These are phyloP conservation scores for Kryptopterus vitreolus DNA, from an alignment of 2,797 vertebrate genomes.

Conservation along the genomic window DNA sequence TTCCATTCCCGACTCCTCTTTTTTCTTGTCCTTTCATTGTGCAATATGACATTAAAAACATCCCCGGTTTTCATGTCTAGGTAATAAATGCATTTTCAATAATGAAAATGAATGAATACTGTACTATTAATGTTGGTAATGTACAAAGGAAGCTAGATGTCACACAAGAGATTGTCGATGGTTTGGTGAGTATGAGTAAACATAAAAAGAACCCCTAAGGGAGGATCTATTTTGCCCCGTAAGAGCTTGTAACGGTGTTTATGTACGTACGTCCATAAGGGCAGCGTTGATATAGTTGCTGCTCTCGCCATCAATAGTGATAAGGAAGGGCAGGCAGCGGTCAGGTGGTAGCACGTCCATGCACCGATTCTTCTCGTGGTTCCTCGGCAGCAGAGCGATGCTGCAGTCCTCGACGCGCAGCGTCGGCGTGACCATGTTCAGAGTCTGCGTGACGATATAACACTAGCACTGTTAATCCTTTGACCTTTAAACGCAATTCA, in stretches of 20 bases:
- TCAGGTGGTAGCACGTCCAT: constrained; percentile 98
- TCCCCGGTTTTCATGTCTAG: background rate
- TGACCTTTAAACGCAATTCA: background rate
- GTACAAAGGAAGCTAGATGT: background rate
- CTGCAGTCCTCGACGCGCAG: constrained; percentile 97
- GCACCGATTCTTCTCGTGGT: constrained; percentile 98
- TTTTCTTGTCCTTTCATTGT: background rate
- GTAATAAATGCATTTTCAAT: background rate
- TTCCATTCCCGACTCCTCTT: background rate
- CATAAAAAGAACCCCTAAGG: background rate
- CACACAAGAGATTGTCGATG: background rate
- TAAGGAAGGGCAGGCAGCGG: constrained; percentile 97
- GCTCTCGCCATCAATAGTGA: constrained; percentile 97
- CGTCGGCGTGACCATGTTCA: constrained; percentile 98
- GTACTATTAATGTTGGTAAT: background rate
- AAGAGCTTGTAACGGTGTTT: background rate
- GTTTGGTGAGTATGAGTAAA: background rate
- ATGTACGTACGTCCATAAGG: constrained; percentile 89
- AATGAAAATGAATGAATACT: too few relatives aligned
- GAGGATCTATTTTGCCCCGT: background rate
- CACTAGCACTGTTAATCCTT: background rate
- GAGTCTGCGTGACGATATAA: constrained; percentile 71
- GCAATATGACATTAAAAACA: background rate
- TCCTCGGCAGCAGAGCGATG: constrained; percentile 92
- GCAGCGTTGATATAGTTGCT: constrained; percentile 99